These are phyloP conservation scores for Pyralis farinalis DNA, from an alignment of 2,888 invertebrate species.

Conservation along the genomic window DNA sequence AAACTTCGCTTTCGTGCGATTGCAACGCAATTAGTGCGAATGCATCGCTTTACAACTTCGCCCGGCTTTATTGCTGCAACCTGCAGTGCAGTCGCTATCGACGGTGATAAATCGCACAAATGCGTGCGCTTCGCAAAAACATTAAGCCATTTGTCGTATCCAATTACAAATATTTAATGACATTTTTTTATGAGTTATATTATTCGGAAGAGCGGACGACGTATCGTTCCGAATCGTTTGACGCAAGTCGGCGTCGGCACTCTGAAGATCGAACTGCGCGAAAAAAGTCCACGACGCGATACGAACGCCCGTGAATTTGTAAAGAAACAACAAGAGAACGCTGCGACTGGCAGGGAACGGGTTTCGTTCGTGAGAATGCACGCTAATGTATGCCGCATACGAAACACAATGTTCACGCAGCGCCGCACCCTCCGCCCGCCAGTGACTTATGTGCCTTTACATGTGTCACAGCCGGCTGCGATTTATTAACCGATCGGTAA, in stretches of 20 bases:
- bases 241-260: conserved; percentile 44
- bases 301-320: conserved; percentile 60
- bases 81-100: conserved; percentile 6
- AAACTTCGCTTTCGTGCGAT: conserved; percentile 31
- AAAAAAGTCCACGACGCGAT: conserved; percentile 57
- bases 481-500: conserved; percentile 24
- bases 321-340: conserved; percentile 57
- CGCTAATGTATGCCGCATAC: conserved; percentile 55
- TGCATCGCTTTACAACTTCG: conserved; percentile 25
- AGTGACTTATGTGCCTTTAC: conserved; percentile 42
- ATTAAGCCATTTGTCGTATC: no score
- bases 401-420: conserved; percentile 46
- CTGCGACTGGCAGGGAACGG: conserved; percentile 45
- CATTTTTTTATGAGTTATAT: no score
- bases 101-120: no score
- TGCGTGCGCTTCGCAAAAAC: no score
- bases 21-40: conserved; percentile 34
- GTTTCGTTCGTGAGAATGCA: conserved; percentile 63
- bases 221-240: conserved; percentile 38
- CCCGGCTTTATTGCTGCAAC: neutral
- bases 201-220: no score
- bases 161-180: no score
- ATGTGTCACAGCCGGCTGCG: conserved; percentile 33
- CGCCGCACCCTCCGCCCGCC: conserved; percentile 25
- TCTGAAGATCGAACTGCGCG: conserved; percentile 48